A percentile compares a stretch with the other conserved stretches of the same genome.
phyloP scores from a whole-genome alignment of 2,113 vertebrate species.

The Phaetusa simplex region DNA sequence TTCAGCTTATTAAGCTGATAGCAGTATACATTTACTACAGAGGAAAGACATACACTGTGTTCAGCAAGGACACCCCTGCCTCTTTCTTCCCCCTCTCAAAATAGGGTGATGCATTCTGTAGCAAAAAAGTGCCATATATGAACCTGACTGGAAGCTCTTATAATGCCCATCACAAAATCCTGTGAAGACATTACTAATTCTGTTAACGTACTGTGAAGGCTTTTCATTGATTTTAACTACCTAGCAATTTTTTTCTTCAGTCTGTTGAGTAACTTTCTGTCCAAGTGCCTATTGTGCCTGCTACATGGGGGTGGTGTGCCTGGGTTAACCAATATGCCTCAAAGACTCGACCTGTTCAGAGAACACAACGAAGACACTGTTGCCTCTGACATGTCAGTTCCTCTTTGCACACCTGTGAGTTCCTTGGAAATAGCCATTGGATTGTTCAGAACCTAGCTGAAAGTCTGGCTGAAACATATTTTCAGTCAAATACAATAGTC shows the following conservation, averaged over 20 bases:
- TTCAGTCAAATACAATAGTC: not conserved
- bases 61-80: not conserved
- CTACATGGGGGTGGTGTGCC: not conserved
- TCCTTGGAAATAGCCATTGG: not conserved
- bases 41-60: not conserved
- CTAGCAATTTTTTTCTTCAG: not conserved
- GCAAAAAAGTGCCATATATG: not conserved
- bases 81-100: too few relatives aligned
- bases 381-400: not conserved
- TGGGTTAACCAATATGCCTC: not conserved
- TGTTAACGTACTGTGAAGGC: not conserved
- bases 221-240: not conserved
- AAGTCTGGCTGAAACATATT: not conserved
- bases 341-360: not conserved
- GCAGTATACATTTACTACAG: not conserved
- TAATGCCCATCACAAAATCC: not conserved
- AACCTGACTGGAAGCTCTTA: not conserved
- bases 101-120: not conserved
- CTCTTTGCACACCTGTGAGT: not conserved
- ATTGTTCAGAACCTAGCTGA: not conserved
- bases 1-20: not conserved
- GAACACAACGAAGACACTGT: accelerated
- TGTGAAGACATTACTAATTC: not conserved
- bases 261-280: not conserved
- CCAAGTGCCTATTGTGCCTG: accelerated